Percentiles rank a stretch among this genome's conserved stretches.
phyloP scores from a whole-genome alignment of 2,113 vertebrate genomes.

The Blennius ocellaris region DNA sequence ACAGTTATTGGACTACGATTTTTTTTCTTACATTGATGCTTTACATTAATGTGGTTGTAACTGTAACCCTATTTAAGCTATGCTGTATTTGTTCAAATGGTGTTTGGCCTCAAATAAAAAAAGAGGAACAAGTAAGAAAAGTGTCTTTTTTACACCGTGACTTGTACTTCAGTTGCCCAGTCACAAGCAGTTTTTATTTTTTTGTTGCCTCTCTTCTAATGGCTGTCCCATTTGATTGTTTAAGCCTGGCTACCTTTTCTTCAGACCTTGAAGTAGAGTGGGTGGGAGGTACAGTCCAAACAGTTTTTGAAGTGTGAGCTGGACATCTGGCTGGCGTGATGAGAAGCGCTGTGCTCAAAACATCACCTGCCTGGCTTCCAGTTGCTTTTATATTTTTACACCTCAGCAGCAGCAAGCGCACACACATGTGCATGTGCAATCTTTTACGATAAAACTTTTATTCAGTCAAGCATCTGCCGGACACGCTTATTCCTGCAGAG shows the following conservation, averaged over 20 bases:
- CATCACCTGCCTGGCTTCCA: slow-evolving; percentile 1
- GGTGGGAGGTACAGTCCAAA: background rate
- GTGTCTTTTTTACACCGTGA: no score
- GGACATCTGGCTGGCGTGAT: background rate
- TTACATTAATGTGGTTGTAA: no score
- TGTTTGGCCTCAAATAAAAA: no score
- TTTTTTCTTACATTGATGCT: no score
- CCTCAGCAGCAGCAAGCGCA: background rate
- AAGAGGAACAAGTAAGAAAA: no score
- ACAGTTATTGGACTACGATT: no score
- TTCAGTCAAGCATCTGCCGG: background rate
- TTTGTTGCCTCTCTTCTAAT: background rate
- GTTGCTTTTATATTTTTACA: slow-evolving; percentile 6
- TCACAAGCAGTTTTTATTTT: background rate
- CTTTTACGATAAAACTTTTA: slow-evolving; percentile 4
- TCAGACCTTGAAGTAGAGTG: background rate
- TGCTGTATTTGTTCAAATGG: no score
- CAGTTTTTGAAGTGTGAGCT: background rate
- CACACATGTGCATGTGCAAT: background rate
- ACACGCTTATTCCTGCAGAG: slow-evolving; percentile 2
- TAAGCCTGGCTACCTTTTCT: background rate
- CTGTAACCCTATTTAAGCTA: no score
- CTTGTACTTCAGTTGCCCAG: no score
- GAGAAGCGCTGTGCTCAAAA: slow-evolving; percentile 4
- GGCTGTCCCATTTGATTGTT: background rate